Evolutionary conservation across 2,888 invertebrate species (phyloP), one percentile per base, ranked within the genome.

Genomic region (Arge pagana): DNA sequence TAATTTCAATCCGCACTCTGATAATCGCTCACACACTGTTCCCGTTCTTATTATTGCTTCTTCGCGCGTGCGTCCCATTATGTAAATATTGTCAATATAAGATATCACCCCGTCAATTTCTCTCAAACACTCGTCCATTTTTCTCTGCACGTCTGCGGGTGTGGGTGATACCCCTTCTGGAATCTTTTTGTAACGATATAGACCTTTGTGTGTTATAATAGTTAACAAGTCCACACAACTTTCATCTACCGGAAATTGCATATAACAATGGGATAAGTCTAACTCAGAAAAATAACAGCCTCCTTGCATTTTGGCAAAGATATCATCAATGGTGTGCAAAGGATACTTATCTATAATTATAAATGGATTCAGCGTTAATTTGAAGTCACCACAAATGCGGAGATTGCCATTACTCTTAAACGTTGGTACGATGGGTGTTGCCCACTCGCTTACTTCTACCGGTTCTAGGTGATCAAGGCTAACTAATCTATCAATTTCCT

Each of bases 141-240:
- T 59, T 43, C 59, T 55, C 50, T 65, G 65, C 42, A 69, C 66
- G 37, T 65, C 65, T 16, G 65, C 63, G 26, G 70, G 68, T 21
- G 67, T 64, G 15, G 64, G 30, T 18, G 52, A 50, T 8, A 57
- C 41, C 2, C 52, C 54, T 41, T 57, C 52, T 23, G 40, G 40
- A 2, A 40, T 41, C n/a, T 40, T 40, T 26, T 26, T 26, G 8
- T 40, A 40, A 1, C 40, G 2, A 19, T 41, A 60, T 7, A 56
- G 33, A 1, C 56, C 58, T 42, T 50, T 53, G 7, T 58, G 58
- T n/a, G 56, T 58, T 6, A 43, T 23, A 23, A 57, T 54, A 1
- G 59, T 59, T 13, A 55, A 24, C 11, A 56, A 40, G 7, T 58
- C 26, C 8, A 16, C 10, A n/a, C 52, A 48, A 3, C 26, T 7